Base-by-base conservation (phyloP, 1,140 invertebrate genomes). In the Arctopsyche grandis region DNA sequence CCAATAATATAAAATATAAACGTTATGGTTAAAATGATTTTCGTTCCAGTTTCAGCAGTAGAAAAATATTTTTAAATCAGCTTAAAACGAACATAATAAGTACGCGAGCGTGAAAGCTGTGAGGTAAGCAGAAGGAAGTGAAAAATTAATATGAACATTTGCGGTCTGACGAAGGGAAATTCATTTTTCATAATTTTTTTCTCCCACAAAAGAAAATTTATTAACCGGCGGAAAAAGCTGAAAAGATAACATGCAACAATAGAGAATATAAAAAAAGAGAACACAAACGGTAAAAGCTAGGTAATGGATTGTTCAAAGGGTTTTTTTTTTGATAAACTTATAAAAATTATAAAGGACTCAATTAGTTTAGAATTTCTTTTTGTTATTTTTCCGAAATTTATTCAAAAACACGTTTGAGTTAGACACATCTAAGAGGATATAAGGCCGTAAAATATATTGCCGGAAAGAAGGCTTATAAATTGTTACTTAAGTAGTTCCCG, bases 391-490 rank as follows among this genome's bases (percentile, higher is more conserved):
- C 29, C 3, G 3, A 38, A 38, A 38, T 38, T 38, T 4, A 4
- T 38, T 38, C 29, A 7, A 38, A 38, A 38, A 38, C 29, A 38
- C 7, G 29, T 38, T 7, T 38, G 29, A 38, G 7, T 38, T 38
- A 38, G 29, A 38, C 3, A 4, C 16, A 52, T 16, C 3, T 52
- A 52, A 52, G n/a, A n/a, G n/a, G n/a, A n/a, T n/a, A n/a, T n/a
- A n/a, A n/a, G n/a, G 12, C 10, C 48, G 48, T 12, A 52, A 5
- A 14, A 66, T 66, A 26, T 66, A 66, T 66, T 66, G 9, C 24
- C 63, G 63, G 63, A 66, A 29, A 21, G 63, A 66, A 66, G 21
- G 63, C 63, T 66, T 66, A 66, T 66, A 66, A 66, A 66, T 66
- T 66, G 63, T 66, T 66, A 66, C 63, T 66, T 26, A 66, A 22